phyloP scores from a whole-genome alignment of 2,888 invertebrate species.

The Agelastica alni region DNA sequence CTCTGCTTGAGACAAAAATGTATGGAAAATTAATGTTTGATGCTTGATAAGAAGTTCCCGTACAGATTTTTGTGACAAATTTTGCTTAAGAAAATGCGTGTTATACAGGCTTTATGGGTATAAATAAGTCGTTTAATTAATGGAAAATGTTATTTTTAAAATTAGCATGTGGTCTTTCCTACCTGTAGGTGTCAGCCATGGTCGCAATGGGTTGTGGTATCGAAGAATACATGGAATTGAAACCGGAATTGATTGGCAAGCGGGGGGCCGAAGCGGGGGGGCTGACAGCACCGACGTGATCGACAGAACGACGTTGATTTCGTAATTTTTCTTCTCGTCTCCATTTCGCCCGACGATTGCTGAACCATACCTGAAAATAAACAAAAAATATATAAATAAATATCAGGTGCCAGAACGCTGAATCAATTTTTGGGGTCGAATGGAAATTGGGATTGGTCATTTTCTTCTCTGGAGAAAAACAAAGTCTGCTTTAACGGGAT shows the following conservation, averaged over 20 bases:
- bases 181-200: slow-evolving; percentile 89
- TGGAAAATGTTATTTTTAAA: too few species aligned
- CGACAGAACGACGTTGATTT: slow-evolving; percentile 78
- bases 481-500: too few species aligned
- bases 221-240: slow-evolving; percentile 94
- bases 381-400: slow-evolving; percentile 29
- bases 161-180: too few species aligned
- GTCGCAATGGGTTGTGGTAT: slow-evolving; percentile 93
- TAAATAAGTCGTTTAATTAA: too few species aligned
- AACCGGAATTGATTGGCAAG: slow-evolving; percentile 80
- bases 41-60: too few species aligned
- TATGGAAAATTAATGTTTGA: too few species aligned
- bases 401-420: slow-evolving; percentile 13
- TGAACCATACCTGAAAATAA: slow-evolving; percentile 93
- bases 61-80: too few species aligned
- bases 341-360: slow-evolving; percentile 98
- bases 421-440: slow-evolving; percentile 9
- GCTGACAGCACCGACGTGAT: slow-evolving; percentile 60
- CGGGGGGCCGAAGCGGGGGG: slow-evolving; percentile 66
- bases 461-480: too few species aligned
- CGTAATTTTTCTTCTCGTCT: slow-evolving; percentile 97
- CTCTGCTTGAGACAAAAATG: too few species aligned
- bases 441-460: neutral
- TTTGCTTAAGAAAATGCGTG: too few species aligned
- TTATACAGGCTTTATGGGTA: too few species aligned